Conservation (phyloP, 1,140 invertebrate species). For the Elymnias hypermnestra region DNA sequence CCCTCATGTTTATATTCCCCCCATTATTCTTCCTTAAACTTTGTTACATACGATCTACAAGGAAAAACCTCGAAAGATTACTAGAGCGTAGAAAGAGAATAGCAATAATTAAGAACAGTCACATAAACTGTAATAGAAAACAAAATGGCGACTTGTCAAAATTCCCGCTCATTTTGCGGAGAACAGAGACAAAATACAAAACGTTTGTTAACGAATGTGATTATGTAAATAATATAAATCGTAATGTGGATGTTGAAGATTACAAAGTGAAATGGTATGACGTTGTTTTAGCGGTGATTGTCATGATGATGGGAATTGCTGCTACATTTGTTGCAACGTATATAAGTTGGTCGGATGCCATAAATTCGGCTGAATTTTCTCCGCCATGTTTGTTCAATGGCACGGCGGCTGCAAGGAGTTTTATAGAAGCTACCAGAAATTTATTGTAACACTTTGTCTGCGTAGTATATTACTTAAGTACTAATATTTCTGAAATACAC, state of each 20-base stretch:
- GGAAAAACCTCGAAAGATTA: constrained; percentile 6
- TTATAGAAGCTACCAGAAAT: constrained; percentile 29
- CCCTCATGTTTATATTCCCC: constrained; percentile 90
- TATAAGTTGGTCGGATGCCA: constrained; percentile 78
- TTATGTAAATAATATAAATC: constrained; percentile 13
- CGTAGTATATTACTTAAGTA: too few species aligned
- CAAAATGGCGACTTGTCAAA: constrained; percentile 41
- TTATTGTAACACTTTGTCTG: neutral
- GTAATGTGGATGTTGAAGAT: constrained; percentile 26
- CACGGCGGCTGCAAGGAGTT: constrained; percentile 56
- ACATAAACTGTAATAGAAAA: too few species aligned
- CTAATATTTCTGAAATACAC: too few species aligned
- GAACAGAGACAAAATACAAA: constrained; percentile 45
- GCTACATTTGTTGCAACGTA: constrained; percentile 79
- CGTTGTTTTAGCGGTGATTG: constrained; percentile 61
- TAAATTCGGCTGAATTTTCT: constrained; percentile 77
- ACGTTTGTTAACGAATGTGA: constrained; percentile 41
- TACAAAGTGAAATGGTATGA: constrained; percentile 52
- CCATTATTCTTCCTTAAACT: constrained; percentile 86
- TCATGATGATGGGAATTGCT: constrained; percentile 75
- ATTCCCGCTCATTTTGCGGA: constrained; percentile 31
- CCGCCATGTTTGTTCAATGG: constrained; percentile 81
- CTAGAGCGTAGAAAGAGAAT: constrained; percentile 4
- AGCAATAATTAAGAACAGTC: too few species aligned
- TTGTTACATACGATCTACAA: constrained; percentile 55